Base-by-base conservation (phyloP, 1,140 invertebrate genomes). In the Eupeodes corollae region DNA sequence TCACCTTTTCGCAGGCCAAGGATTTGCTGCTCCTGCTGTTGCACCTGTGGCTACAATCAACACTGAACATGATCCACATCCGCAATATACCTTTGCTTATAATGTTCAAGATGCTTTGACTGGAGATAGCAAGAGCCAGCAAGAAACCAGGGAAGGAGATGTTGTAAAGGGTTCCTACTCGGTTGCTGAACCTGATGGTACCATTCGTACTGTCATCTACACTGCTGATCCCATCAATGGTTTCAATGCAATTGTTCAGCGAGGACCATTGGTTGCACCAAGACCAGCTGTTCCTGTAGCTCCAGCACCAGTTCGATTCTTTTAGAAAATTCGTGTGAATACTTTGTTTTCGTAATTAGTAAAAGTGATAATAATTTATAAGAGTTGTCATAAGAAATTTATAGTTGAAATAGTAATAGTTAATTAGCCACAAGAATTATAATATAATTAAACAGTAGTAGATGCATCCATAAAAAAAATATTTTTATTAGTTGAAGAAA, bases 91-190 rank as follows among this genome's bases (percentile, higher is more conserved):
- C 50, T 79, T 76, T 42, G 72, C 75, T 43, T 79, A 80, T 51
- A 73, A 73, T 47, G 75, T 80, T 3, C 71, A 76, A 34, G 78
- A 79, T 59, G 70, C 73, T 16, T 63, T 75, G 48, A 80, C 74
- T 52, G 76, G 79, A 6, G 77, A 79, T 55, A 76, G 70, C 69
- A 79, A 80, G 65, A 76, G 70, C 51, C 76, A 78, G 56, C 67
- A 71, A 48, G 77, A 79, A 59, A 73, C 74, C 52, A 72, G 78
- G 15, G 70, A 76, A 50, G 77, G 78, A n/a, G 77, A 79, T 52
- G 55, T 76, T 9, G 77, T 79, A 13, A 73, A 74, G 52, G 78
- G 78, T 18, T 70, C 70, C 42, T 79, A 79, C 56, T 75, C 74
- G 0, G 57, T 78, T 13, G 69, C 76, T 13, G 76, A 78, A 33